Percentiles rank a stretch among this genome's conserved stretches.
These are phyloP conservation scores for Takifugu rubripes DNA, from an alignment of 2,797 vertebrate genomes.

Conservation along the genomic window DNA sequence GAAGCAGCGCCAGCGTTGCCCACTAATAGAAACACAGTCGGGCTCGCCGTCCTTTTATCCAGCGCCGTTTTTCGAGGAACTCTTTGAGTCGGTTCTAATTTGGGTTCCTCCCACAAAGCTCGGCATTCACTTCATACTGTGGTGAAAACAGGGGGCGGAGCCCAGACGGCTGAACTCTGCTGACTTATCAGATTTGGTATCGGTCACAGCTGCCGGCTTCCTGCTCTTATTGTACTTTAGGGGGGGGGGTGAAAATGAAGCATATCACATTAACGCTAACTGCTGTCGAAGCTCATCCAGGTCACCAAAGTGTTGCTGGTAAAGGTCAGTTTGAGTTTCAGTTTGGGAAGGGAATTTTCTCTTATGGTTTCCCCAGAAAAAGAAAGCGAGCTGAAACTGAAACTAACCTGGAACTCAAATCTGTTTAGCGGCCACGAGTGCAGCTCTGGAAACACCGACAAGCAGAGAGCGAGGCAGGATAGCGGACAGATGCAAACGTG, in stretches of 20 bases:
- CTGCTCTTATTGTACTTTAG: too few relatives aligned
- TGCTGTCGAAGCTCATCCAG: too few relatives aligned
- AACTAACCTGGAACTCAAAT: slow-evolving; percentile 9
- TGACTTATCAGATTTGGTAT: not conserved
- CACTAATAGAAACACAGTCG: slow-evolving; percentile 8
- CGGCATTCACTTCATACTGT: slow-evolving; percentile 16
- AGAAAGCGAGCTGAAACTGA: slow-evolving; percentile 34
- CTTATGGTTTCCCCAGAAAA: not conserved
- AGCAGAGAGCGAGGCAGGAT: not conserved
- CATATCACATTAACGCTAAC: too few relatives aligned
- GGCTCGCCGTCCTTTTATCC: not conserved
- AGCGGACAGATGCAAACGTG: not conserved
- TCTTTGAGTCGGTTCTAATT: slow-evolving; percentile 29
- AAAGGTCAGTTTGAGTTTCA: not conserved
- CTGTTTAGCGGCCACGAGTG: not conserved
- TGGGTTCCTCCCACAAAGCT: slow-evolving; percentile 23
- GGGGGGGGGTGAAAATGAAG: too few relatives aligned
- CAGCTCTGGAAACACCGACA: not conserved
- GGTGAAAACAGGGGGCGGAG: slow-evolving; percentile 20
- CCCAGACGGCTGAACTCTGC: slow-evolving; percentile 7
- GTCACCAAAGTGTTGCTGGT: too few relatives aligned
- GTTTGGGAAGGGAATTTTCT: not conserved
- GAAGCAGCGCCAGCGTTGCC: slow-evolving; percentile 6
- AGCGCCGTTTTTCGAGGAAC: slow-evolving; percentile 20
- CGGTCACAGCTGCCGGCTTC: not conserved